A percentile compares a stretch with the other conserved stretches of the same genome.
Evolutionary conservation across 1,140 invertebrate species (phyloP).

Genomic region (Oryctes rhinoceros): DNA sequence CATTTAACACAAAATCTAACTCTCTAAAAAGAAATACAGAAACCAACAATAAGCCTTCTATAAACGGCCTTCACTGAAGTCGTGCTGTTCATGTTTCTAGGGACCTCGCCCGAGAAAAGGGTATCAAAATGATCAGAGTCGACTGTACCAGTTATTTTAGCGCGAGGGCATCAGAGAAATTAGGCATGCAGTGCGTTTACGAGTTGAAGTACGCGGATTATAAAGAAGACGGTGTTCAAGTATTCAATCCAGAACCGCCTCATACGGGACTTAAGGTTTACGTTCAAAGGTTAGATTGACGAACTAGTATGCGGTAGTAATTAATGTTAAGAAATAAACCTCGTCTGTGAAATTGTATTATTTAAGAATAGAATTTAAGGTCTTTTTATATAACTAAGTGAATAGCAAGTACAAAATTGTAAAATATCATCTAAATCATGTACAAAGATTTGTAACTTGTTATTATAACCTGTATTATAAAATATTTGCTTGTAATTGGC

Average conservation of each 20-base stretch:
- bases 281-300: constrained; percentile 57
- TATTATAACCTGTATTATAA: no score
- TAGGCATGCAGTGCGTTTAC: constrained; percentile 74
- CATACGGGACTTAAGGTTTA: constrained; percentile 66
- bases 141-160: constrained; percentile 77
- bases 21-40: no score
- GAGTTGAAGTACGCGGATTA: constrained; percentile 71
- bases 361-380: not conserved
- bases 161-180: constrained; percentile 71
- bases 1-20: no score
- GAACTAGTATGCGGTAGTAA: not conserved
- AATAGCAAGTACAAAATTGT: not conserved
- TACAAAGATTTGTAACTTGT: no score
- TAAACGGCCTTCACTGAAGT: not conserved
- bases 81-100: constrained; percentile 62
- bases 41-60: not conserved
- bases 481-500: no score
- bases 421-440: not conserved
- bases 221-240: constrained; percentile 65
- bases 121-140: constrained; percentile 64
- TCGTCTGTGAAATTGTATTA: not conserved
- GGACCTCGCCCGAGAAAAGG: constrained; percentile 64
- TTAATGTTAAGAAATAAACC: no score
- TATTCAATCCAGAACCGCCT: constrained; percentile 68
- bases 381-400: not conserved